Percentiles rank a stretch among this genome's conserved stretches.
Evolutionary conservation across 2,888 invertebrate species (phyloP).

Genomic region (Drosophila nigricruria): DNA sequence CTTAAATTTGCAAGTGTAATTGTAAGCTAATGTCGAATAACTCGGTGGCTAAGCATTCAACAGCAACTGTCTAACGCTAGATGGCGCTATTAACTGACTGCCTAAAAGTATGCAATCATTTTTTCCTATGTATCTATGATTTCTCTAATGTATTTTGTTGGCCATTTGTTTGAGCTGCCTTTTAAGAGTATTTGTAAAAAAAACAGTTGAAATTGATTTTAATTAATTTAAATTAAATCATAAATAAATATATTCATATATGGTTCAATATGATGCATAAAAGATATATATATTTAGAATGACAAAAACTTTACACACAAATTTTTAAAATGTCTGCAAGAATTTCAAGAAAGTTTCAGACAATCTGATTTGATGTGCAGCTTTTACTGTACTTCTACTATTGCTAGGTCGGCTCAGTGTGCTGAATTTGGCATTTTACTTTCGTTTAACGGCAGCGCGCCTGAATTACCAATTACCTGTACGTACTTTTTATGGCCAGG

Average conservation of each 20-base stretch:
- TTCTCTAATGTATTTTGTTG: not conserved
- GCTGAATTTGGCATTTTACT: conserved; percentile 36
- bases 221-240: not conserved
- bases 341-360: not conserved
- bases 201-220: not conserved
- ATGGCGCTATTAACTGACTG: conserved; percentile 6
- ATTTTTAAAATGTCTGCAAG: not conserved
- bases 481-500: conserved; percentile 36
- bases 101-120: conserved; percentile 34
- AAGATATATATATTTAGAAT: not conserved
- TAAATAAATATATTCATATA: not conserved
- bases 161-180: not conserved
- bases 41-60: not conserved
- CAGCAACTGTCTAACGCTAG: not conserved
- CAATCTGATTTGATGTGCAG: conserved; percentile 1
- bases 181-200: not conserved
- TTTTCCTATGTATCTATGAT: not conserved
- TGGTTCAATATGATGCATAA: not conserved
- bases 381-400: conserved; percentile 1
- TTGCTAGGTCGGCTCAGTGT: not conserved
- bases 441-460: conserved; percentile 30
- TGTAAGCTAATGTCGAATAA: not conserved
- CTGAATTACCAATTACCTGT: conserved; percentile 42
- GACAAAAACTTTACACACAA: not conserved
- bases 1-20: not conserved